Percentiles rank a stretch among this genome's conserved stretches.
Evolutionary conservation across 2,113 vertebrate species (phyloP).

Genomic region (Kobus ellipsiprymnus): DNA sequence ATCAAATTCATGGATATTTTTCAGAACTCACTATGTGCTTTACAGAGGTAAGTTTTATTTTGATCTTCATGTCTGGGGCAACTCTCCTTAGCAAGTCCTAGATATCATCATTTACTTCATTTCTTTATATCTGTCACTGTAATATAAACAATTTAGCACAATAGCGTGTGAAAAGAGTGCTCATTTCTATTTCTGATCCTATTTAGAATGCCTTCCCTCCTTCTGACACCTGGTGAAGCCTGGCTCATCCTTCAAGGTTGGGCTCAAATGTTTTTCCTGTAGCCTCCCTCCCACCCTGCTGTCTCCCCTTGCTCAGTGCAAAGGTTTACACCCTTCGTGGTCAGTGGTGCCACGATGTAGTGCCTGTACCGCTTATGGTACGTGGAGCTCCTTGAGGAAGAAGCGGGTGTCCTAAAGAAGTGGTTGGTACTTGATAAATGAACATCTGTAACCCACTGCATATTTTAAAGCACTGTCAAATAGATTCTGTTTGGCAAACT

Average conservation of each 20-base stretch:
- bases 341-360: neutral
- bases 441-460: neutral
- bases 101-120: neutral
- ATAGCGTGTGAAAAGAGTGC: neutral
- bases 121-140: neutral
- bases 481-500: neutral
- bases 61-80: neutral
- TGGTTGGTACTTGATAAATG: neutral
- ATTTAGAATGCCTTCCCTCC: neutral
- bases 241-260: neutral
- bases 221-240: neutral
- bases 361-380: neutral
- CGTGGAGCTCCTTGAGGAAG: neutral
- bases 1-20: neutral
- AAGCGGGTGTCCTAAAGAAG: neutral
- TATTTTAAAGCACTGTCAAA: neutral
- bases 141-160: neutral
- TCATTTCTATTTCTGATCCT: neutral
- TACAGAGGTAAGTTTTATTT: conserved; percentile 8
- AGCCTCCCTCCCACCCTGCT: neutral
- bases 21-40: neutral
- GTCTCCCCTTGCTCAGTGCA: neutral
- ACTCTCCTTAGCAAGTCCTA: neutral
- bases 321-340: neutral
- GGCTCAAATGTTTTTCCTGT: neutral